Evolutionary conservation across 92 coral and sea anemone species (phyloP).

Genomic region (Porites lobata): DNA sequence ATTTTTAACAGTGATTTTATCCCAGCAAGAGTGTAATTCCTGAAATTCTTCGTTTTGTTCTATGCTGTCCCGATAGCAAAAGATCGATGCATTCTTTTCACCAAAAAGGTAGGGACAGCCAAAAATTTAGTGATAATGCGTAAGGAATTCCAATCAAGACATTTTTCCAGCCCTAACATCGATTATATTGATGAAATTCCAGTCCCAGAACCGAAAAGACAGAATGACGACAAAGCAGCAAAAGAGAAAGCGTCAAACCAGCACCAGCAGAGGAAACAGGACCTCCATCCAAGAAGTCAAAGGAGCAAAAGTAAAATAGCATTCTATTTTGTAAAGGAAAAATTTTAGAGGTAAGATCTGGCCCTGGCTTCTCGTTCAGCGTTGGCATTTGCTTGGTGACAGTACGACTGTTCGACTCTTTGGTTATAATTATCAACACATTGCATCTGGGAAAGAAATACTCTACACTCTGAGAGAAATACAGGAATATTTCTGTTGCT

Average conservation of each 20-base stretch:
- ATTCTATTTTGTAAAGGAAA: background rate
- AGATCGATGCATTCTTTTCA: too few relatives aligned
- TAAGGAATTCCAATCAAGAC: too few relatives aligned
- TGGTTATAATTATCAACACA: background rate
- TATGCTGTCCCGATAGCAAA: too few relatives aligned
- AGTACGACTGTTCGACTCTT: too few relatives aligned
- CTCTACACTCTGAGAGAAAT: constrained; percentile 21
- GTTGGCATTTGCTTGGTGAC: background rate
- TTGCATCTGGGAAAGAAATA: constrained; percentile 20
- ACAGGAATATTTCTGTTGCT: constrained; percentile 9
- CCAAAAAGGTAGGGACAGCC: too few relatives aligned
- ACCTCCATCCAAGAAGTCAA: constrained; percentile 32
- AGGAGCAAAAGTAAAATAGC: constrained; percentile 10
- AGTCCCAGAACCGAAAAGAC: background rate
- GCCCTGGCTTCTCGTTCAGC: constrained; percentile 28
- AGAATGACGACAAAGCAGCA: constrained; percentile 27
- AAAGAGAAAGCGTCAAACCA: constrained; percentile 22
- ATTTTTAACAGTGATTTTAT: too few relatives aligned
- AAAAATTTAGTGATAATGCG: too few relatives aligned
- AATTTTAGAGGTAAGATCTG: constrained; percentile 23
- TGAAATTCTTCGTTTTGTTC: too few relatives aligned
- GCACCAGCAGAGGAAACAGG: constrained; percentile 45
- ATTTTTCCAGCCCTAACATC: too few relatives aligned
- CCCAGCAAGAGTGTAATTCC: too few relatives aligned
- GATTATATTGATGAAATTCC: too few relatives aligned